Percentiles rank a stretch among this genome's conserved stretches.
Conservation (phyloP, 2,888 invertebrate species). For the Willowsia nigromaculata region DNA sequence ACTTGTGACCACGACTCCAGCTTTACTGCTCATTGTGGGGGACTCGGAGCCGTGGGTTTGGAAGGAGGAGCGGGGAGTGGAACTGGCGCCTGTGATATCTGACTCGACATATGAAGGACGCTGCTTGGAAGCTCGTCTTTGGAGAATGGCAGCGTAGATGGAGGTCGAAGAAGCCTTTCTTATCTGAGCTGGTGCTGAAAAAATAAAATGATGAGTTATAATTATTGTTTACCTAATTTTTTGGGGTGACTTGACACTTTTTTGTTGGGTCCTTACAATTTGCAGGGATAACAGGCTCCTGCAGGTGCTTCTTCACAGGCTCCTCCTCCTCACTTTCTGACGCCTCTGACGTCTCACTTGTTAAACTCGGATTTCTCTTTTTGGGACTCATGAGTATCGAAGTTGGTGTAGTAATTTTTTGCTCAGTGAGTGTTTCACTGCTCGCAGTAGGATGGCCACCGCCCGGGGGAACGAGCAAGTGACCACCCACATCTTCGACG, state of each 20-base stretch:
- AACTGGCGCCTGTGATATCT: slow-evolving; percentile 79
- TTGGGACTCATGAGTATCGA: slow-evolving; percentile 54
- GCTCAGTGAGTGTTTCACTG: slow-evolving; percentile 78
- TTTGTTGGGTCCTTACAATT: slow-evolving; percentile 73
- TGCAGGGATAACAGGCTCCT: slow-evolving; percentile 71
- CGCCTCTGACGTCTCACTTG: slow-evolving; percentile 77
- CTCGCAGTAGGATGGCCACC: slow-evolving; percentile 75
- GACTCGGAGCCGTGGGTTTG: slow-evolving; percentile 82
- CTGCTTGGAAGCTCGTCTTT: slow-evolving; percentile 78
- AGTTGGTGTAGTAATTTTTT: slow-evolving; percentile 66
- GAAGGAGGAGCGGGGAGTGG: slow-evolving; percentile 84
- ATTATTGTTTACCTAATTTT: neutral
- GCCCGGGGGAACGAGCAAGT: slow-evolving; percentile 77
- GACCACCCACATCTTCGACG: slow-evolving; percentile 78
- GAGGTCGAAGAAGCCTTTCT: slow-evolving; percentile 78
- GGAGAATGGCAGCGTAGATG: slow-evolving; percentile 78
- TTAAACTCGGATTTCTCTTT: slow-evolving; percentile 78
- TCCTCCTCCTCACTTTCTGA: slow-evolving; percentile 78
- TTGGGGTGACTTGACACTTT: neutral
- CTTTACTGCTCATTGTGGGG: slow-evolving; percentile 85
- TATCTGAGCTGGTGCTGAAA: slow-evolving; percentile 76
- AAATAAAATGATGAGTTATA: no score
- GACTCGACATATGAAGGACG: slow-evolving; percentile 80
- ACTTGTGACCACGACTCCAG: slow-evolving; percentile 94
- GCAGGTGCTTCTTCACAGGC: slow-evolving; percentile 63